Evolutionary conservation across 2,113 vertebrate species (phyloP).

Genomic region (Boulengeromyrus knoepffleri): DNA sequence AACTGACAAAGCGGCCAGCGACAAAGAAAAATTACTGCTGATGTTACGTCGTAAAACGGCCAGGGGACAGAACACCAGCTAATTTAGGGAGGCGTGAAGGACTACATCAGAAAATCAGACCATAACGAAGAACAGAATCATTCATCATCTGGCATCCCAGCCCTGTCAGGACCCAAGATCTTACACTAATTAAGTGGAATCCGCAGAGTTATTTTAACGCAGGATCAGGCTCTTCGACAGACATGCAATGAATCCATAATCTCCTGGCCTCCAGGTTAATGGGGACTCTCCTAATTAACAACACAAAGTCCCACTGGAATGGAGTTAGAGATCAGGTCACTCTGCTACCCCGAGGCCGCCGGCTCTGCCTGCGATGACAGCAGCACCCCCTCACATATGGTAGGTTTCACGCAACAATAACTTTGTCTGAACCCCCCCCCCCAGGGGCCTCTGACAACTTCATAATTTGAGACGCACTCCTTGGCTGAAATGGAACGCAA

Average conservation of each 20-base stretch:
- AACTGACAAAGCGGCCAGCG: slow-evolving; percentile 7
- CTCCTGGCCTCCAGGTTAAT: slow-evolving; percentile 42
- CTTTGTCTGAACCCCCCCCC: not conserved
- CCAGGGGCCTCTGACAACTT: slow-evolving; percentile 15
- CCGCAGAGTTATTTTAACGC: slow-evolving; percentile 25
- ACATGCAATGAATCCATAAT: slow-evolving; percentile 38
- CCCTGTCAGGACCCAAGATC: slow-evolving; percentile 24
- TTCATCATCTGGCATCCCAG: slow-evolving; percentile 43
- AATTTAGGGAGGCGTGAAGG: slow-evolving; percentile 33
- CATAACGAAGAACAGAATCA: slow-evolving; percentile 22
- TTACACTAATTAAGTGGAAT: slow-evolving; percentile 39
- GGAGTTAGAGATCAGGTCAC: not conserved
- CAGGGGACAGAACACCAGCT: not conserved
- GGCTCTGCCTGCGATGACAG: not conserved
- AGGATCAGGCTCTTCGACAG: slow-evolving; percentile 40
- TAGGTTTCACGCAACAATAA: slow-evolving; percentile 15
- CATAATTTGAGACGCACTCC: not conserved
- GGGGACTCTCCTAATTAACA: slow-evolving; percentile 42
- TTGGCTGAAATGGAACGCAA: not conserved
- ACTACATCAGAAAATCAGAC: slow-evolving; percentile 12
- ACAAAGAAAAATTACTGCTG: slow-evolving; percentile 31
- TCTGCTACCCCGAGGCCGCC: not conserved
- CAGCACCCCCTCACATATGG: not conserved
- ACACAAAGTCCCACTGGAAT: slow-evolving; percentile 33
- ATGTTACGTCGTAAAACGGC: slow-evolving; percentile 17